These are phyloP conservation scores for Calliphora vicina DNA, from an alignment of 1,140 invertebrate genomes.

Conservation along the genomic window DNA sequence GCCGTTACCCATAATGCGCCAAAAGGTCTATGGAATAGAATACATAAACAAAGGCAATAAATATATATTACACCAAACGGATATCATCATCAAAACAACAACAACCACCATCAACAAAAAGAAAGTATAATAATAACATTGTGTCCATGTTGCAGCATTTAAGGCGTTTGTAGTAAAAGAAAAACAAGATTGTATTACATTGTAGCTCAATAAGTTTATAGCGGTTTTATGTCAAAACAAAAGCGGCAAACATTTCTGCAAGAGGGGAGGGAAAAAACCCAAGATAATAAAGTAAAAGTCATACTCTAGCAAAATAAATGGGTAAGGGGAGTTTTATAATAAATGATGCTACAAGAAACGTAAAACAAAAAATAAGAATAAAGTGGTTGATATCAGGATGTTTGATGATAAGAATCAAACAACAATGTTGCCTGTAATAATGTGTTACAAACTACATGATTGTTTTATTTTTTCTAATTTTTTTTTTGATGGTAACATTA, in stretches of 20 bases:
- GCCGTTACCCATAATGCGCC: neutral
- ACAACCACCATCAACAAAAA: neutral
- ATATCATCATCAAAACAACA: neutral
- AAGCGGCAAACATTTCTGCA: neutral
- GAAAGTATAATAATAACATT: neutral
- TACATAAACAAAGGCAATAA: conserved; percentile 12
- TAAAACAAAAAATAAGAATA: neutral
- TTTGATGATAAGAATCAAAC: neutral
- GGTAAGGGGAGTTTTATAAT: neutral
- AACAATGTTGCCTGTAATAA: conserved; percentile 8
- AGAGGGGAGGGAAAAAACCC: neutral
- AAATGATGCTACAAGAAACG: conserved; percentile 6
- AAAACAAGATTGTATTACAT: neutral
- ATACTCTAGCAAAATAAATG: neutral
- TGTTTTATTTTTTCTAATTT: neutral
- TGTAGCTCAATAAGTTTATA: conserved; percentile 12
- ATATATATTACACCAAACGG: neutral
- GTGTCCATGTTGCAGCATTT: neutral
- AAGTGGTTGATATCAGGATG: neutral
- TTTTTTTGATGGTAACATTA: neutral
- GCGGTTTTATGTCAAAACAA: conserved; percentile 26
- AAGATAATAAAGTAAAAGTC: conserved; percentile 29
- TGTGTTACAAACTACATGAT: conserved; percentile 20
- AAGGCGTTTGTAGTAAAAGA: neutral
- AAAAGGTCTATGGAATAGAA: neutral